Percentiles rank a stretch among this genome's conserved stretches.
These are phyloP conservation scores for Cotesia glomerata DNA, from an alignment of 1,140 invertebrate species.

Conservation along the genomic window DNA sequence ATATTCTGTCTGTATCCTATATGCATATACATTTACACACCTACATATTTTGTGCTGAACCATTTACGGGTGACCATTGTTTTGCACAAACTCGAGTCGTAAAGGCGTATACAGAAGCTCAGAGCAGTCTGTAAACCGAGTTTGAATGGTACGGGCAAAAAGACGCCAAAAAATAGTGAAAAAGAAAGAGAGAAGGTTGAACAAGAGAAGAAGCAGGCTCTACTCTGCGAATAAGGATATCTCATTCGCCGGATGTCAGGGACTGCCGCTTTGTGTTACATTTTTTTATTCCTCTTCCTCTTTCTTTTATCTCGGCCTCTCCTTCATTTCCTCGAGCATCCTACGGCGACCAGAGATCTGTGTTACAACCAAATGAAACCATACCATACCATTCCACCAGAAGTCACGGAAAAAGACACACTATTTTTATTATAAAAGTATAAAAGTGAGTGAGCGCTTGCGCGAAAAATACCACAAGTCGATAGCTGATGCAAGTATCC, in stretches of 20 bases:
- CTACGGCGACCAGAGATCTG: background rate
- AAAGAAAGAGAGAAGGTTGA: slow-evolving; percentile 13
- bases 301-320: slow-evolving; percentile 12
- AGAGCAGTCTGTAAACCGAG: background rate
- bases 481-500: slow-evolving; percentile 23
- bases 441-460: slow-evolving; percentile 1
- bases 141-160: background rate
- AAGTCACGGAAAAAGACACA: no score
- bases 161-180: background rate
- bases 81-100: slow-evolving; percentile 21
- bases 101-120: slow-evolving; percentile 16
- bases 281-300: slow-evolving; percentile 20
- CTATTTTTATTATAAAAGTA: background rate
- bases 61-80: slow-evolving; percentile 28
- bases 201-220: slow-evolving; percentile 23
- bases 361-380: background rate
- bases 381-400: background rate
- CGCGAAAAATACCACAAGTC: slow-evolving; percentile 12
- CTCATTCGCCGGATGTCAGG: slow-evolving; percentile 27
- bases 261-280: slow-evolving; percentile 4
- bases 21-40: background rate
- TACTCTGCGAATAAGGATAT: slow-evolving; percentile 20
- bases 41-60: slow-evolving; percentile 7
- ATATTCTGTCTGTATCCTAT: background rate
- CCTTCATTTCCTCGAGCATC: background rate